These are phyloP conservation scores for Castor canadensis DNA, from an alignment of 2,113 vertebrate species.

Conservation along the genomic window DNA sequence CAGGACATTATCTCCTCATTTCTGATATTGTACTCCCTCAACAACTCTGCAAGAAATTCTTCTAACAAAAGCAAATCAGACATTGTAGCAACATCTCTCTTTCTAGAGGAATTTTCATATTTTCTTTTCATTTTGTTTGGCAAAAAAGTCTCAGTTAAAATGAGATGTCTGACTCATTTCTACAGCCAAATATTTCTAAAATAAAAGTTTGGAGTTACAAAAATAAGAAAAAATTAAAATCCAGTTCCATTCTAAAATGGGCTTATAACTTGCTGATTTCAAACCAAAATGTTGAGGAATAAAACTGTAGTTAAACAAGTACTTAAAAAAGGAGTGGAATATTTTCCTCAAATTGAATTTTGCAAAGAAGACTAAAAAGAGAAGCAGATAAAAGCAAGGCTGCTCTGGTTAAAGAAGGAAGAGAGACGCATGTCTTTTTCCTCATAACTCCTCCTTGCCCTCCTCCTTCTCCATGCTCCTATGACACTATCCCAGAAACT, in stretches of 20 bases:
- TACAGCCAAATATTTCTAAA: conserved; percentile 79
- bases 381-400: conserved; percentile 22
- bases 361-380: conserved; percentile 48
- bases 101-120: conserved; percentile 72
- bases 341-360: conserved; percentile 31
- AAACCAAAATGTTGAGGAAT: conserved; percentile 70
- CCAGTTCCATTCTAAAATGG: conserved; percentile 64
- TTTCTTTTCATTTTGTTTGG: conserved; percentile 74
- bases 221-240: conserved; percentile 71
- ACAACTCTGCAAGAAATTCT: conserved; percentile 37
- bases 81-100: conserved; percentile 42
- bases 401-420: conserved; percentile 31
- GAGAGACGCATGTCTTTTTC: neutral
- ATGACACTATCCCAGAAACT: neutral
- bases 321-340: conserved; percentile 19
- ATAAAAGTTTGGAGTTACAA: conserved; percentile 75
- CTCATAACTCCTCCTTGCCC: neutral
- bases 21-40: neutral
- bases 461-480: neutral
- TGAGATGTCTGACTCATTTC: conserved; percentile 80
- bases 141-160: conserved; percentile 76
- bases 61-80: conserved; percentile 43
- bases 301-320: conserved; percentile 68
- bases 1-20: neutral
- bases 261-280: conserved; percentile 68